A percentile compares a stretch with the other conserved stretches of the same genome.
These are phyloP conservation scores for Nemotelus pantherinus DNA, from an alignment of 2,888 invertebrate species.

Conservation along the genomic window DNA sequence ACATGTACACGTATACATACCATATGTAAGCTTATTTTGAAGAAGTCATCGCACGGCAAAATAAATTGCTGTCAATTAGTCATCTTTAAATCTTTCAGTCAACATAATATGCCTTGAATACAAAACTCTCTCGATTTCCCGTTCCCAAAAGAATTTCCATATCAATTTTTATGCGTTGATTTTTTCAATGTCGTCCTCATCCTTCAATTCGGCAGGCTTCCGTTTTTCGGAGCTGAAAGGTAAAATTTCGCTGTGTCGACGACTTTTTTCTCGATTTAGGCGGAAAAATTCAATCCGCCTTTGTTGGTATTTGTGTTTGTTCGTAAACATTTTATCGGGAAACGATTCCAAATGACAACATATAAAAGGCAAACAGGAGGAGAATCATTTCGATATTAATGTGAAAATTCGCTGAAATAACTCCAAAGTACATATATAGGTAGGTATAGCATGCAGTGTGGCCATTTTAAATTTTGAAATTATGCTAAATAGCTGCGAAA, in stretches of 20 bases:
- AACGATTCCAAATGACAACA: conserved; percentile 37
- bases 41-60: neutral
- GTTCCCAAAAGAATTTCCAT: neutral
- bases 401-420: conserved; percentile 9
- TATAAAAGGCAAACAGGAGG: conserved; percentile 25
- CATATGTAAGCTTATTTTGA: neutral
- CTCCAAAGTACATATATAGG: neutral
- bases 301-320: conserved; percentile 5
- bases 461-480: neutral
- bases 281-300: conserved; percentile 31
- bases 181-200: neutral
- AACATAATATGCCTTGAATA: neutral
- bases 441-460: neutral
- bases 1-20: neutral
- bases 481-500: no score
- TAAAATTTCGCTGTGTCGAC: neutral
- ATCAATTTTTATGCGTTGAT: neutral
- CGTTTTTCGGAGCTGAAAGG: neutral
- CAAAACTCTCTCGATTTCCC: conserved; percentile 1
- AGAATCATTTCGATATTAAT: conserved; percentile 14
- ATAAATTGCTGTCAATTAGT: conserved; percentile 44
- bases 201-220: neutral
- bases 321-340: conserved; percentile 33
- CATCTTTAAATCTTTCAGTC: conserved; percentile 40
- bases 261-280: neutral